Percentiles rank a stretch among this genome's conserved stretches.
phyloP scores from a whole-genome alignment of 2,888 invertebrate species.

The Noctua comes region DNA sequence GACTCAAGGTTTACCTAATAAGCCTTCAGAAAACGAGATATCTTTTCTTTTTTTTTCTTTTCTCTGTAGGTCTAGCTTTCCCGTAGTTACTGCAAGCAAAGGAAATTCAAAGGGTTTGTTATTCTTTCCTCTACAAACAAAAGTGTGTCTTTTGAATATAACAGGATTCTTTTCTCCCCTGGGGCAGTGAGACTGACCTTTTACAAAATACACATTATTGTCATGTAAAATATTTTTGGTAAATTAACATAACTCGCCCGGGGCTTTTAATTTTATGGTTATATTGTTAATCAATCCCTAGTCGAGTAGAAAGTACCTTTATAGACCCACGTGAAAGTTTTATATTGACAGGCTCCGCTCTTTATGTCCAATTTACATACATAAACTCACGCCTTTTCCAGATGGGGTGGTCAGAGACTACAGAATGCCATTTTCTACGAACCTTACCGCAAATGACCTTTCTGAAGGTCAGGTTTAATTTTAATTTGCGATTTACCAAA shows the following conservation, averaged over 20 bases:
- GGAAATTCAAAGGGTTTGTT: constrained; percentile 33
- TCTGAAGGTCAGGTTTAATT: background rate
- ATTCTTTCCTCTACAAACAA: constrained; percentile 48
- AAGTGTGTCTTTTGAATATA: constrained; percentile 41
- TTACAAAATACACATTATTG: constrained; percentile 15
- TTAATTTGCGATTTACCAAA: background rate
- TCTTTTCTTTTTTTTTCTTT: background rate
- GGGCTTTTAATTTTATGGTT: constrained; percentile 6
- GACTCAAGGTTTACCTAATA: background rate
- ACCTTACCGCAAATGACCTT: background rate
- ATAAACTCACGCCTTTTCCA: background rate
- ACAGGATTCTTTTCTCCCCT: constrained; percentile 26
- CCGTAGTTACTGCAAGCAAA: constrained; percentile 21
- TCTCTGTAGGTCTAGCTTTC: background rate
- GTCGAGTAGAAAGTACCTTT: background rate
- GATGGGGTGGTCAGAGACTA: background rate
- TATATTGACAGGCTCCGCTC: background rate
- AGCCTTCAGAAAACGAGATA: background rate
- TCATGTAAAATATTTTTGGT: constrained; percentile 14
- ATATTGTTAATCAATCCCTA: constrained; percentile 6
- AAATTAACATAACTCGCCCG: constrained; percentile 21
- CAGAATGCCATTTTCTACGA: background rate
- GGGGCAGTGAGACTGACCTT: constrained; percentile 29
- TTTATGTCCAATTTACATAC: background rate
- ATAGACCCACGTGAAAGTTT: background rate